These are phyloP conservation scores for Clostera curtula DNA, from an alignment of 2,888 invertebrate species.

Conservation along the genomic window DNA sequence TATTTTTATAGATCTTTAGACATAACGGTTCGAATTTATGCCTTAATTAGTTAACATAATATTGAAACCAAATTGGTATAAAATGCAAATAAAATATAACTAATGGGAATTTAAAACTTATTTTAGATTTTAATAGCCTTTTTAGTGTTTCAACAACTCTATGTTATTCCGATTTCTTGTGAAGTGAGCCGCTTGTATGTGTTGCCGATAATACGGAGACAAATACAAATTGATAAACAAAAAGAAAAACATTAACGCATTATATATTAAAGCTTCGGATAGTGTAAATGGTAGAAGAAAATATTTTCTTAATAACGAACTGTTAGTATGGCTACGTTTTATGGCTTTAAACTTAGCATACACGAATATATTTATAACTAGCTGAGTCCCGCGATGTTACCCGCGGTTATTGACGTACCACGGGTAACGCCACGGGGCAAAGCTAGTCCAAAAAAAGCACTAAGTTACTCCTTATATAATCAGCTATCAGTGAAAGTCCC, in stretches of 20 bases:
- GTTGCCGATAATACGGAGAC: constrained; percentile 67
- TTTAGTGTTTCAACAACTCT: constrained; percentile 29
- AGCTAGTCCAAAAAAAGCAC: no score
- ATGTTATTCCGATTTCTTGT: constrained; percentile 39
- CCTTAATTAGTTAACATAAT: no score
- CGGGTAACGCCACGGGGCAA: no score
- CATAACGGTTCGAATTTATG: no score
- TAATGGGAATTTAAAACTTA: background rate
- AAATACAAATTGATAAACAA: constrained; percentile 75
- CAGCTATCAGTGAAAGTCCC: no score
- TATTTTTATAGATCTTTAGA: no score
- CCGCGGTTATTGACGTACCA: no score
- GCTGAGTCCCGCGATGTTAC: no score
- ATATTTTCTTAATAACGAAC: constrained; percentile 16
- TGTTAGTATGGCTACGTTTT: background rate
- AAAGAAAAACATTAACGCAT: constrained; percentile 62
- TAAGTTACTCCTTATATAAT: no score
- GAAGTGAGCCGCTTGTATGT: constrained; percentile 64
- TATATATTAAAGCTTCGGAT: constrained; percentile 26
- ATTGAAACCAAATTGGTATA: background rate
- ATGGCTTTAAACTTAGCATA: no score
- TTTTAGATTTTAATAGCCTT: constrained; percentile 1
- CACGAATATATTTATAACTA: no score
- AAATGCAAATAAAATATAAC: background rate
- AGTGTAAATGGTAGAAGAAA: no score